phyloP scores from a whole-genome alignment of 1,140 invertebrate genomes.

The Saxidomus purpurata region DNA sequence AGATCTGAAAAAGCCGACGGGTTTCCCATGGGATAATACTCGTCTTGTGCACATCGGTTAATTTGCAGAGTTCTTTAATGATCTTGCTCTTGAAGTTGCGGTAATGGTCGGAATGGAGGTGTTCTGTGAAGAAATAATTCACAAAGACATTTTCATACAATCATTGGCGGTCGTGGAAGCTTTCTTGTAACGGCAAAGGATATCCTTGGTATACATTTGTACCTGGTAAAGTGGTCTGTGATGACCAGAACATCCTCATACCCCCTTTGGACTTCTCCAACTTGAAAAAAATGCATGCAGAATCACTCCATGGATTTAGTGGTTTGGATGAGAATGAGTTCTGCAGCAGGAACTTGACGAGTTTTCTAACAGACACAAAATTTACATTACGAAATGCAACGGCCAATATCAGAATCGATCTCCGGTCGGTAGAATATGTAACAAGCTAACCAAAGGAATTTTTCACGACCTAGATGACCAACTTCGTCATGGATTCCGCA shows the following conservation, averaged over 20 bases:
- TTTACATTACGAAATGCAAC: background rate
- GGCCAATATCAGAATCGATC: background rate
- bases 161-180: no score
- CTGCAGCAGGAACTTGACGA: no score
- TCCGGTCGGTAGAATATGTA: constrained; percentile 20
- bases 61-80: no score
- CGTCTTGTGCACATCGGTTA: no score
- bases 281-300: constrained; percentile 38
- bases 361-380: constrained; percentile 44
- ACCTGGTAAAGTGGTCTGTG: no score
- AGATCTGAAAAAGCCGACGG: no score
- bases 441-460: background rate
- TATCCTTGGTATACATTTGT: constrained; percentile 46
- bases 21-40: no score
- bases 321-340: no score
- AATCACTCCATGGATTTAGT: no score
- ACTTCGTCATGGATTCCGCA: constrained; percentile 1
- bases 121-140: constrained; percentile 1
- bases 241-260: constrained; percentile 48
- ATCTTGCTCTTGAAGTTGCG: constrained; percentile 36
- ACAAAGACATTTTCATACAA: background rate
- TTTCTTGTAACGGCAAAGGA: constrained; percentile 53
- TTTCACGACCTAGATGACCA: background rate
- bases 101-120: constrained; percentile 15
- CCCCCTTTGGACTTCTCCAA: constrained; percentile 30